Conservation (phyloP, 2,888 invertebrate genomes). For the Heliconius cydno region DNA sequence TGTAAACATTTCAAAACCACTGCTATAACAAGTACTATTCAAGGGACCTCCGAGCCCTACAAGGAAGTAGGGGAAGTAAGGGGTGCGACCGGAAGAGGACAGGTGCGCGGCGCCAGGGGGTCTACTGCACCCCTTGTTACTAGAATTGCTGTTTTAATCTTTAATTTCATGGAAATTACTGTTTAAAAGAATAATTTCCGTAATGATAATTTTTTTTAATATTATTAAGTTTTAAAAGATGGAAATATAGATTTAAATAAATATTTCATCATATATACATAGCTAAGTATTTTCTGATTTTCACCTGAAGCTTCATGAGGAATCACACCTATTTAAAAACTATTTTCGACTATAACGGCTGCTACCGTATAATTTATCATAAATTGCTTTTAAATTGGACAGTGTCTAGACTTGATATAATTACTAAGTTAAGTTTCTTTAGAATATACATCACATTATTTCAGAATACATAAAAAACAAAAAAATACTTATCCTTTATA, state of each 20-base stretch:
- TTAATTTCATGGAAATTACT: not conserved
- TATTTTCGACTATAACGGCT: not conserved
- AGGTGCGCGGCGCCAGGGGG: conserved; percentile 44
- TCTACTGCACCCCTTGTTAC: conserved; percentile 18
- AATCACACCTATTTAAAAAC: not conserved
- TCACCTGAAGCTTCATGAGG: too few species aligned
- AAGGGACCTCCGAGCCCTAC: not conserved
- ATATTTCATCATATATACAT: too few species aligned
- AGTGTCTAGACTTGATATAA: conserved; percentile 19
- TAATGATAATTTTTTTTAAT: not conserved
- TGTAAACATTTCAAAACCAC: conserved; percentile 13
- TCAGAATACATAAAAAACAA: too few species aligned
- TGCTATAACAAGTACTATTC: conserved; percentile 12
- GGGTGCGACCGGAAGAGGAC: conserved; percentile 42
- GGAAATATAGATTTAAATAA: too few species aligned
- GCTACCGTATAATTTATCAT: conserved; percentile 2
- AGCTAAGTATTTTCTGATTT: too few species aligned
- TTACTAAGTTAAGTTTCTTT: not conserved
- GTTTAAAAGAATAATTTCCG: not conserved
- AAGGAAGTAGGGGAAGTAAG: conserved; percentile 21
- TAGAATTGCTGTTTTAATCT: not conserved
- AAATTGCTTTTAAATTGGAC: not conserved
- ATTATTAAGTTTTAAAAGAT: not conserved
- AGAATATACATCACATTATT: not conserved
- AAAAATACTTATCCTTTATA: too few species aligned